Evolutionary conservation across 2,113 vertebrate species (phyloP), one percentile per base, ranked within the genome.

Genomic region (Macquaria ambigua): DNA sequence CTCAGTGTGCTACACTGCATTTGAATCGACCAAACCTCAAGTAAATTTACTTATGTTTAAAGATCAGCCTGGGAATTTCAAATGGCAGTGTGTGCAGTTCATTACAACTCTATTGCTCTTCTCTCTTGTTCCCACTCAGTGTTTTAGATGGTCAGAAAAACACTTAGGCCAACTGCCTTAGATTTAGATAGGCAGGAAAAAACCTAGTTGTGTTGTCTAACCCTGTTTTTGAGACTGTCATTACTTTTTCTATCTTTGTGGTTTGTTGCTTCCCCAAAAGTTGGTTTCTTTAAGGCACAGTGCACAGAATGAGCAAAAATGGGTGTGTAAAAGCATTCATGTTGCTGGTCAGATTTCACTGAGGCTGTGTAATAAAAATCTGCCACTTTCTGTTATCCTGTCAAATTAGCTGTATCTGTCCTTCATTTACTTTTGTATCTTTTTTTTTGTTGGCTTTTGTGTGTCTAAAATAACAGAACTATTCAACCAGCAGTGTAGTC

Each of bases 391-490:
- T 82, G 28, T 31, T 21, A 28, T 25, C 31, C 21, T 72, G 14
- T 76, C 61, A 75, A 68, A 73, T 43, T 15, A 70, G 46, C 59
- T 74, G 39, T 15, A 52, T 53, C 43, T 18, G 9, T 70, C n/a
- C 61, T 66, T 73, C 31, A 34, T 28, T 72, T 34, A 4, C 34
- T 37, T 72, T 43, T 52, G 0, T 50, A 8, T 46, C 15, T 25
- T 59, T 55, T 79, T 39, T 41, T 43, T 72, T 72, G 14, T 63
- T 71, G 20, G n/a, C 21, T 67, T 48, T 6, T 59, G 34, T 23
- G 46, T 63, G 58, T 76, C 23, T 85, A 43, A 77, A 89, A 74
- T 41, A 85, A 70, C 62, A 53, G 16, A 64, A 41, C 43, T 66
- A 21, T 74, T 87, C 46, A 69, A 53, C 37, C 53, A 53, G 58